Conservation (phyloP, 2,797 vertebrate genomes). For the Distichodus sexfasciatus region DNA sequence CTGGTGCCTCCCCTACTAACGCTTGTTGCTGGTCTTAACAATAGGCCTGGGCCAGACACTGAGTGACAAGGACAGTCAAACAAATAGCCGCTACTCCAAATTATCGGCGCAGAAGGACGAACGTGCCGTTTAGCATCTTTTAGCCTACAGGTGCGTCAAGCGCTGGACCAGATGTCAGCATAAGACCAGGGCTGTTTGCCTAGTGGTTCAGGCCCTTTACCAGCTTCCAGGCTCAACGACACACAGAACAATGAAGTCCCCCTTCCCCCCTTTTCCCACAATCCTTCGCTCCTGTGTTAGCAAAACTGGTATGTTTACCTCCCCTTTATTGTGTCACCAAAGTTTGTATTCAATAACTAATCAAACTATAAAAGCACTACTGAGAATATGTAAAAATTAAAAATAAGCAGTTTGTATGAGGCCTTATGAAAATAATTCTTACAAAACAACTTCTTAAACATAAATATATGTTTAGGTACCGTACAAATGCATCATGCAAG, state of each 20-base stretch:
- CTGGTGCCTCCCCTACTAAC: conserved; percentile 89
- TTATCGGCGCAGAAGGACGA: conserved; percentile 53
- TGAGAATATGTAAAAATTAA: neutral
- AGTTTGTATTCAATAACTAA: conserved; percentile 16
- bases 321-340: conserved; percentile 11
- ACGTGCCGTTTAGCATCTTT: conserved; percentile 61
- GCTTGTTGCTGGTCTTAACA: conserved; percentile 95
- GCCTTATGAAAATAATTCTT: no score
- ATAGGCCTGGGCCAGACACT: conserved; percentile 80
- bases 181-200: conserved; percentile 78
- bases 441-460: no score
- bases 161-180: conserved; percentile 95
- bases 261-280: conserved; percentile 61
- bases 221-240: conserved; percentile 70
- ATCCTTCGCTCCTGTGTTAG: conserved; percentile 50
- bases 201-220: conserved; percentile 77
- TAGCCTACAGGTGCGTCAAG: conserved; percentile 89
- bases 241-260: conserved; percentile 76
- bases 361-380: no score
- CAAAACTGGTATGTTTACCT: neutral
- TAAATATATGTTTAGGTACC: no score
- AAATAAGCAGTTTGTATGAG: neutral
- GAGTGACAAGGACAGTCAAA: conserved; percentile 73
- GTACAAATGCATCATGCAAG: no score
- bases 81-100: conserved; percentile 83